These are phyloP conservation scores for Falco concolor DNA, from an alignment of 2,797 vertebrate species.

Conservation along the genomic window DNA sequence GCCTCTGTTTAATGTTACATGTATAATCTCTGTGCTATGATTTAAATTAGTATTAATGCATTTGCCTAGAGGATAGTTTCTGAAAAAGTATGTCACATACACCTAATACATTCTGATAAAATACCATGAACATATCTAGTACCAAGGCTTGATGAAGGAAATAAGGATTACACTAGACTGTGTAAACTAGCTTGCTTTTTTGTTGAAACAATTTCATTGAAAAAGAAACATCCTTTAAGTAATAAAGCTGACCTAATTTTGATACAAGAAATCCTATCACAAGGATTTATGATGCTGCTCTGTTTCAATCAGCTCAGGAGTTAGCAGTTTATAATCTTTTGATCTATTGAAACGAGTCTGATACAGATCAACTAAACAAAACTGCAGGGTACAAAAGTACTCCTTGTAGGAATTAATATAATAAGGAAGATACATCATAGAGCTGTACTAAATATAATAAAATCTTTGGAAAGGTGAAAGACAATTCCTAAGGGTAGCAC, in stretches of 20 bases:
- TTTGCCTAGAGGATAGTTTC: not conserved
- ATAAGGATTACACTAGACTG: not conserved
- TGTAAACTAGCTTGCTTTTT: not conserved
- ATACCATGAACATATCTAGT: not conserved
- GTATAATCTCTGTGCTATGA: not conserved
- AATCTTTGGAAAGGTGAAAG: not conserved
- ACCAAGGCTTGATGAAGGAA: not conserved
- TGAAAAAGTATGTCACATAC: not conserved
- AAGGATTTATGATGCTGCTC: not conserved
- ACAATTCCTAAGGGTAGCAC: not conserved
- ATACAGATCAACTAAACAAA: not conserved
- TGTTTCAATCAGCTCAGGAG: conserved; percentile 8
- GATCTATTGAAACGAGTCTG: not conserved
- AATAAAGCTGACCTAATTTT: conserved; percentile 18
- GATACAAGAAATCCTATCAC: conserved; percentile 10
- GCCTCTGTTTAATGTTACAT: not conserved
- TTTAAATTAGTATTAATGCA: not conserved
- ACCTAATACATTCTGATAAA: not conserved
- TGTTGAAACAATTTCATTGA: not conserved
- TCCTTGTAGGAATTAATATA: not conserved
- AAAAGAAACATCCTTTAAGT: not conserved
- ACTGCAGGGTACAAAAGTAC: not conserved
- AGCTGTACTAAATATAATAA: not conserved
- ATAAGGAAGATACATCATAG: not conserved
- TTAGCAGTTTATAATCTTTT: conserved; percentile 36